A percentile compares a stretch with the other conserved stretches of the same genome.
Evolutionary conservation across 1,140 invertebrate species (phyloP).

Genomic region (Agraylea sexmaculata): DNA sequence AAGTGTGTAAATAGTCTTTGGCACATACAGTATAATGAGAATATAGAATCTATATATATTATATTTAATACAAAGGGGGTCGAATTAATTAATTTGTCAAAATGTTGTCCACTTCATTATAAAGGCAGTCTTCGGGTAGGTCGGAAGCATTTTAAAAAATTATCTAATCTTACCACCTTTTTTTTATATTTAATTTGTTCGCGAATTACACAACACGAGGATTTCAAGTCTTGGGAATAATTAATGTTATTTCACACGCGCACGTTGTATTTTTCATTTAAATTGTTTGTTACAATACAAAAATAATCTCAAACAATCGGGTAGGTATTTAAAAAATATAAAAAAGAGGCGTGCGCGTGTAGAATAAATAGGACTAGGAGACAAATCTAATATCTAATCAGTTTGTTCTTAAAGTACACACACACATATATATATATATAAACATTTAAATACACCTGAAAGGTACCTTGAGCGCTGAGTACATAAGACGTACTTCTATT

Average conservation of each 20-base stretch:
- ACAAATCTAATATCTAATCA: not conserved
- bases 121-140: slow-evolving; percentile 44
- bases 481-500: not conserved
- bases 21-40: too few species aligned
- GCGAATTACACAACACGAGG: not conserved
- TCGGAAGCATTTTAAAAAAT: slow-evolving; percentile 35
- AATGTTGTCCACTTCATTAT: too few species aligned
- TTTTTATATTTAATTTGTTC: slow-evolving; percentile 5
- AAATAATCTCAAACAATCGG: not conserved
- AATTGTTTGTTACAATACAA: slow-evolving; percentile 5
- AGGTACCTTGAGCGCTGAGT: not conserved
- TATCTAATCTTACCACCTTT: slow-evolving; percentile 6
- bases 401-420: slow-evolving; percentile 3
- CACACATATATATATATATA: slow-evolving; percentile 5
- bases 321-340: not conserved
- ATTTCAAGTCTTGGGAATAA: slow-evolving; percentile 1
- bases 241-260: too few species aligned
- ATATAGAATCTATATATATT: too few species aligned
- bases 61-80: too few species aligned
- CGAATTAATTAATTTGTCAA: too few species aligned
- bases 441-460: not conserved
- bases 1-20: too few species aligned
- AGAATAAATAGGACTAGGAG: not conserved
- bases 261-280: slow-evolving; percentile 1
- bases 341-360: not conserved